These are phyloP conservation scores for Eumacrocentrus americanus DNA, from an alignment of 2,888 invertebrate species.

Conservation along the genomic window DNA sequence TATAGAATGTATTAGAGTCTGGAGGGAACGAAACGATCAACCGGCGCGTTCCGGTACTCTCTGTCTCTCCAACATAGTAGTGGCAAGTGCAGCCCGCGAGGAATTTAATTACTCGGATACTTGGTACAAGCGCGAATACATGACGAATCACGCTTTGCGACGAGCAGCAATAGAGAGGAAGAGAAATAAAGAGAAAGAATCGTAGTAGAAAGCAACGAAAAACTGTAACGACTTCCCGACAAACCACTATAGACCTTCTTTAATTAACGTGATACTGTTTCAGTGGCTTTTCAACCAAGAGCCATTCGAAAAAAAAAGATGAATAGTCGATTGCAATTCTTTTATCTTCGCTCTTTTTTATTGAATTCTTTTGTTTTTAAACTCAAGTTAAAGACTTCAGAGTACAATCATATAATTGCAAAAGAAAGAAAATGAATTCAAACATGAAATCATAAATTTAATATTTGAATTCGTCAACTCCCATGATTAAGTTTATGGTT, in stretches of 20 bases:
- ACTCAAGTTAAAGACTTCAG: neutral
- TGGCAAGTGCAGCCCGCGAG: slow-evolving; percentile 27
- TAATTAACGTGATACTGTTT: slow-evolving; percentile 11
- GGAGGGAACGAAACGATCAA: slow-evolving; percentile 4
- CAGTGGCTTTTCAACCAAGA: neutral
- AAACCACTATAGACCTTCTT: slow-evolving; percentile 5
- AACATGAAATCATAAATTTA: slow-evolving; percentile 23
- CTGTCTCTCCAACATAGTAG: slow-evolving; percentile 11
- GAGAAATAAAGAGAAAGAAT: slow-evolving; percentile 19
- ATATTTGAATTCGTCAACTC: slow-evolving; percentile 11
- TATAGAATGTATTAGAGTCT: neutral
- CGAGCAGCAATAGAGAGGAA: slow-evolving; percentile 12
- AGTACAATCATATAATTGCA: too few species aligned
- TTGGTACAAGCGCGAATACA: slow-evolving; percentile 27
- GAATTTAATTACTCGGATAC: slow-evolving; percentile 52
- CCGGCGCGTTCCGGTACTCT: slow-evolving; percentile 1
- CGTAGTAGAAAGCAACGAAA: slow-evolving; percentile 12
- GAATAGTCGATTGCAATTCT: too few species aligned
- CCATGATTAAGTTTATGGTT: neutral
- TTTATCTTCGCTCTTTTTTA: neutral
- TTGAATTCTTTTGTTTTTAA: neutral
- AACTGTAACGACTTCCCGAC: slow-evolving; percentile 4
- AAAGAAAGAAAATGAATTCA: too few species aligned
- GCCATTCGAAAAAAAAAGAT: neutral
- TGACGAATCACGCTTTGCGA: slow-evolving; percentile 7